A percentile compares a stretch with the other conserved stretches of the same genome.
phyloP scores from a whole-genome alignment of 2,113 vertebrate species.

The Erinaceus europaeus region DNA sequence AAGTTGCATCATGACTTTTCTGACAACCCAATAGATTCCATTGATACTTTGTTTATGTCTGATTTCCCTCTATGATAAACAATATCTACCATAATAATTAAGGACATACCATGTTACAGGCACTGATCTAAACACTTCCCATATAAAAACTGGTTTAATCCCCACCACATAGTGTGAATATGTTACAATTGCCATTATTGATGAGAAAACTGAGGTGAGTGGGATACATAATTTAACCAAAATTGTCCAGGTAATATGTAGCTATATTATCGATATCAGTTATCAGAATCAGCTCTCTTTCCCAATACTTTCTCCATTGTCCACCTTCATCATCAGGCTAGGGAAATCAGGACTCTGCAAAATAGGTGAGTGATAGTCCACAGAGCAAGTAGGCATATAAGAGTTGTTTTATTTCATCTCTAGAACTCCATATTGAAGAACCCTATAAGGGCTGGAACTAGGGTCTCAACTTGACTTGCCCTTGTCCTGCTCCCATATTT shows the following conservation, averaged over 20 bases:
- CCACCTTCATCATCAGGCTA: background rate
- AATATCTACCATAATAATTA: background rate
- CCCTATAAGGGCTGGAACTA: too few species aligned
- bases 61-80: constrained; percentile 4
- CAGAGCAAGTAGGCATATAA: too few species aligned
- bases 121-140: background rate
- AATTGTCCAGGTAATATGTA: background rate
- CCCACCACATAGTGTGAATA: background rate
- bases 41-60: constrained; percentile 11
- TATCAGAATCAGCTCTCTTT: background rate
- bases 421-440: too few species aligned
- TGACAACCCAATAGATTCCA: too few species aligned
- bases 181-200: background rate
- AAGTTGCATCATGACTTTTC: too few species aligned
- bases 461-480: too few species aligned
- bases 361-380: too few species aligned
- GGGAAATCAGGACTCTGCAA: too few species aligned
- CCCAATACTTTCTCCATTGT: background rate
- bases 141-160: constrained; percentile 7
- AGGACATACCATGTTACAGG: background rate
- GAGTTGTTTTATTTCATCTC: too few species aligned
- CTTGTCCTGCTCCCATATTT: too few species aligned
- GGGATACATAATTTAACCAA: background rate
- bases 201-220: background rate
- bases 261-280: background rate